Evolutionary conservation across 2,113 vertebrate genomes (phyloP).

Genomic region (Callipepla californica): DNA sequence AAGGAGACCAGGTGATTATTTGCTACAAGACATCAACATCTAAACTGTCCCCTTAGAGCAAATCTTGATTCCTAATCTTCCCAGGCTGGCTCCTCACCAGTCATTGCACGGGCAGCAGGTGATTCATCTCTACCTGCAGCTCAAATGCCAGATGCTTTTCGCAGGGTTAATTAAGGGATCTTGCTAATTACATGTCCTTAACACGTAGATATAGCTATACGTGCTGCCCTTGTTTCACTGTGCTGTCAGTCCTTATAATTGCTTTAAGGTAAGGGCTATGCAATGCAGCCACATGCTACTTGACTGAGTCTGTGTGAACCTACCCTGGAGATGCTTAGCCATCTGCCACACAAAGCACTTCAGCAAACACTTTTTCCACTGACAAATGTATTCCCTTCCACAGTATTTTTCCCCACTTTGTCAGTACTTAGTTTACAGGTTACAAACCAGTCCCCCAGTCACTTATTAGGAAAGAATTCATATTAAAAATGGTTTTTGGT

Average conservation of each 20-base stretch:
- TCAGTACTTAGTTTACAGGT: background rate
- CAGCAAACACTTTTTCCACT: slow-evolving; percentile 18
- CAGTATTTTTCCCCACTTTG: background rate
- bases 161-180: slow-evolving; percentile 44
- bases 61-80: background rate
- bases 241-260: slow-evolving; percentile 24
- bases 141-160: slow-evolving; percentile 38
- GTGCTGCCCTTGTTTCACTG: background rate
- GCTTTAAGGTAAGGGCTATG: slow-evolving; percentile 16
- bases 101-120: background rate
- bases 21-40: background rate
- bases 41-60: background rate
- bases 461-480: background rate
- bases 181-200: slow-evolving; percentile 58
- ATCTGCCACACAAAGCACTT: slow-evolving; percentile 35
- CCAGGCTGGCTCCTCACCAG: background rate
- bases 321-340: slow-evolving; percentile 16
- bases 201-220: background rate
- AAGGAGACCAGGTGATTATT: background rate
- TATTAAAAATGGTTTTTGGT: background rate
- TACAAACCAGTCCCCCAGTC: background rate
- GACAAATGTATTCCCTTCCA: slow-evolving; percentile 17
- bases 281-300: background rate
- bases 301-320: slow-evolving; percentile 31
- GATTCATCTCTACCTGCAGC: background rate